A percentile compares a stretch with the other conserved stretches of the same genome.
Conservation (phyloP, 2,113 vertebrate genomes). For the Collichthys lucidus region DNA sequence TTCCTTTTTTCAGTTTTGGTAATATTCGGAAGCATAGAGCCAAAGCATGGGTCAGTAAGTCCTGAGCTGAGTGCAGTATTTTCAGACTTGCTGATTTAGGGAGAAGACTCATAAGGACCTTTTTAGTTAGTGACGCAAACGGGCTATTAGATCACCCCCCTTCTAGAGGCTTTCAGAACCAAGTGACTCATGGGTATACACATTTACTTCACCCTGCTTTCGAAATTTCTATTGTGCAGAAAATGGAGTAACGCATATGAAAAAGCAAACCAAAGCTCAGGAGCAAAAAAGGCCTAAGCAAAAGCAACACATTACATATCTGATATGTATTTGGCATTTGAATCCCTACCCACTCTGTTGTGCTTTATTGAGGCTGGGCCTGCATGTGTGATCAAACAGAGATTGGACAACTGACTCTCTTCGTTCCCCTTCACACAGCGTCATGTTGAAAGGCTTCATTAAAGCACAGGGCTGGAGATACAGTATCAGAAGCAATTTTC, state of each 20-base stretch:
- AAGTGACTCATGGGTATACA: conserved; percentile 40
- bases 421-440: conserved; percentile 29
- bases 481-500: conserved; percentile 80
- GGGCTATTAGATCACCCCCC: not conserved
- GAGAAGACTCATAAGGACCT: conserved; percentile 30
- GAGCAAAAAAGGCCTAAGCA: not conserved
- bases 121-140: conserved; percentile 23
- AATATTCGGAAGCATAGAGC: too few species aligned
- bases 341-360: conserved; percentile 42
- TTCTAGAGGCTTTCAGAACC: not conserved
- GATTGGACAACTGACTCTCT: conserved; percentile 54
- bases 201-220: conserved; percentile 43
- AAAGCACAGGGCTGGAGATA: conserved; percentile 75
- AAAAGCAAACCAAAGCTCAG: conserved; percentile 2
- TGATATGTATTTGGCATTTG: conserved; percentile 63
- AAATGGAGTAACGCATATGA: conserved; percentile 3
- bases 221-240: conserved; percentile 14
- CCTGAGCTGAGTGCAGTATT: not conserved
- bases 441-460: conserved; percentile 79
- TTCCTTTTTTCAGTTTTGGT: not conserved
- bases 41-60: not conserved
- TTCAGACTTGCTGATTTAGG: not conserved
- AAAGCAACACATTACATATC: conserved; percentile 39
- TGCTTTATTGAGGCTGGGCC: conserved; percentile 44
- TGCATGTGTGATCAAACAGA: conserved; percentile 72